These are phyloP conservation scores for Ptilonorhynchus violaceus DNA, from an alignment of 2,113 vertebrate genomes.

Conservation along the genomic window DNA sequence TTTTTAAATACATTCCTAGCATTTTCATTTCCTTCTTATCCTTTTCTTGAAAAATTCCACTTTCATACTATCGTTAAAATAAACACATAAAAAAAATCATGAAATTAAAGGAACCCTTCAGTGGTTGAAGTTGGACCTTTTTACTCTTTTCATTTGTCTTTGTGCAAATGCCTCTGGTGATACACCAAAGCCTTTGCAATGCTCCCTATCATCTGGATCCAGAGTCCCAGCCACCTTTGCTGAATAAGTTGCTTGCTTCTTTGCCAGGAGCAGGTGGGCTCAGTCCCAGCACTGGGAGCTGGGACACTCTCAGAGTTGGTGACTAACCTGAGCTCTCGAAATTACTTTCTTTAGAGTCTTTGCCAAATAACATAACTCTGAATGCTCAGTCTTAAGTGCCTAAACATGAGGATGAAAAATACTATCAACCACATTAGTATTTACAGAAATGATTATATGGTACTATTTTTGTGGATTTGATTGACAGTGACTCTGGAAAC, in stretches of 20 bases:
- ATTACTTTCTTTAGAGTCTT: not conserved
- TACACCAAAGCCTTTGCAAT: not conserved
- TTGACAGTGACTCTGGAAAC: not conserved
- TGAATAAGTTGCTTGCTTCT: not conserved
- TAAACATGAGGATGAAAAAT: constrained; percentile 5
- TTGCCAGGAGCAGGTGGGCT: not conserved
- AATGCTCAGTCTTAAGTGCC: not conserved
- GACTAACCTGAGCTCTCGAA: not conserved
- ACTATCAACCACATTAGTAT: not conserved
- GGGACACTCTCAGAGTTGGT: not conserved
- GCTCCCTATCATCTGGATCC: not conserved
- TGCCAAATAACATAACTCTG: not conserved
- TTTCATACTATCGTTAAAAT: not conserved
- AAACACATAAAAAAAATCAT: not conserved
- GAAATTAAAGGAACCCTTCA: not conserved
- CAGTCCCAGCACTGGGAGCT: not conserved
- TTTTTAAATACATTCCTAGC: not conserved
- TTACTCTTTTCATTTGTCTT: not conserved
- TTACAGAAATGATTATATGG: not conserved
- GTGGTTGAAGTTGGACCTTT: not conserved
- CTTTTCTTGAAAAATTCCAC: not conserved
- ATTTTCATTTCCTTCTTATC: not conserved
- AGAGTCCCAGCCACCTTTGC: not conserved
- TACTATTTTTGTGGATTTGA: not conserved
- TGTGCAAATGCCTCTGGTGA: not conserved